Evolutionary conservation across 1,140 invertebrate genomes (phyloP).

Genomic region (Mamestra configurata): DNA sequence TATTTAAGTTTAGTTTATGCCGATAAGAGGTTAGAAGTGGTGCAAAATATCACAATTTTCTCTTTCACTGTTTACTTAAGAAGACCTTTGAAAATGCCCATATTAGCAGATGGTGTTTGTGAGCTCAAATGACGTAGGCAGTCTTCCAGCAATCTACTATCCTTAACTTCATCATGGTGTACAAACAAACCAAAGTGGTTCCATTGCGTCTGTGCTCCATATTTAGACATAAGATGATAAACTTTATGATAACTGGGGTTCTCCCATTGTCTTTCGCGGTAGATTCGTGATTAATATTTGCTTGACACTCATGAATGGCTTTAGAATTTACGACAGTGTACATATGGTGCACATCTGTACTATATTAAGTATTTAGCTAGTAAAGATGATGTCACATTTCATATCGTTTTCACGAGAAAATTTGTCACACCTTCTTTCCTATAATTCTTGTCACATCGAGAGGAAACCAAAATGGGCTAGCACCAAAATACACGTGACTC

Average conservation of each 20-base stretch:
- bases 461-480: too few species aligned
- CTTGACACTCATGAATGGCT: background rate
- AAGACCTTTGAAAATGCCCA: background rate
- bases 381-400: background rate
- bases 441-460: too few species aligned
- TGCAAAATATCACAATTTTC: too few species aligned
- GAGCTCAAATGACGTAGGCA: background rate
- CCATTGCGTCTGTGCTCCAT: background rate
- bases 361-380: background rate
- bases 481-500: too few species aligned
- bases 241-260: background rate
- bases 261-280: background rate
- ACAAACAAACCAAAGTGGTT: background rate
- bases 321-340: background rate
- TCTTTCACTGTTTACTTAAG: too few species aligned
- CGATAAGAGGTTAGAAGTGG: too few species aligned
- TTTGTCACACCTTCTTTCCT: background rate
- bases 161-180: background rate
- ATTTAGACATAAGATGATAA: background rate
- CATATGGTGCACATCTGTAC: background rate
- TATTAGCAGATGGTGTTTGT: background rate
- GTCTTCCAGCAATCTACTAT: background rate
- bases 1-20: too few species aligned
- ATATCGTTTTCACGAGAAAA: background rate
- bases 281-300: slow-evolving; percentile 5